Evolutionary conservation across 2,888 invertebrate genomes (phyloP), one percentile per base, ranked within the genome.

Genomic region (Eristalis intricaria): DNA sequence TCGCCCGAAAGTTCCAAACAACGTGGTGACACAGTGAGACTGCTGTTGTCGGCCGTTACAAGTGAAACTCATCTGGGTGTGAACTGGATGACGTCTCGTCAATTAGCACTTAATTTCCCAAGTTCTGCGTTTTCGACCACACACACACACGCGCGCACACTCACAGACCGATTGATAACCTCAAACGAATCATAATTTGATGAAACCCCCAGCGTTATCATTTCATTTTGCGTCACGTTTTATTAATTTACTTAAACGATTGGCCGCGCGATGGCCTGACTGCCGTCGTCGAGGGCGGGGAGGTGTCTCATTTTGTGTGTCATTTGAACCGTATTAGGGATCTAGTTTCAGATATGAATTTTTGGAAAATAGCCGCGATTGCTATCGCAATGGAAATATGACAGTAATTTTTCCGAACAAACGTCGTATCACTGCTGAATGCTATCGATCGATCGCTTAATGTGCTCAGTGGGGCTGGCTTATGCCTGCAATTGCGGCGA

Each of bases 201-300:
- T 26, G 58, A 60, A 23, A 22, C 26, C 26, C 10, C 4, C 3
- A 3, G 19, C 19, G n/a, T 32, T 58, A 65, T 65, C 26, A n/a
- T 66, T 29, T 13, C 38, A 15, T 38, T 38, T 19, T 66, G 7
- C 35, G 65, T 66, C 75, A 75, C 58, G 65, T 58, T 65, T 64
- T 74, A 50, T 63, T 76, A 61, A 35, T 68, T 76, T 15, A 76
- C 68, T 68, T 76, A 68, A 76, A 61, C 8, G 40, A 2, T 22
- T 19, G 50, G 19, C 50, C 50, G 19, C 19, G 8, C 8, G 50
- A 7, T 19, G 50, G 8, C n/a, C n/a, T 15, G n/a, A n/a, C 7
- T 2, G n/a, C 15, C 5, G n/a, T 4, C 43, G 43, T n/a, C n/a
- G n/a, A n/a, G 43, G 15, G n/a, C 1, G 19, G 50, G 19, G 7